Percentiles rank a stretch among this genome's conserved stretches.
These are phyloP conservation scores for Pomacea canaliculata DNA, from an alignment of 2,888 invertebrate genomes.

Conservation along the genomic window DNA sequence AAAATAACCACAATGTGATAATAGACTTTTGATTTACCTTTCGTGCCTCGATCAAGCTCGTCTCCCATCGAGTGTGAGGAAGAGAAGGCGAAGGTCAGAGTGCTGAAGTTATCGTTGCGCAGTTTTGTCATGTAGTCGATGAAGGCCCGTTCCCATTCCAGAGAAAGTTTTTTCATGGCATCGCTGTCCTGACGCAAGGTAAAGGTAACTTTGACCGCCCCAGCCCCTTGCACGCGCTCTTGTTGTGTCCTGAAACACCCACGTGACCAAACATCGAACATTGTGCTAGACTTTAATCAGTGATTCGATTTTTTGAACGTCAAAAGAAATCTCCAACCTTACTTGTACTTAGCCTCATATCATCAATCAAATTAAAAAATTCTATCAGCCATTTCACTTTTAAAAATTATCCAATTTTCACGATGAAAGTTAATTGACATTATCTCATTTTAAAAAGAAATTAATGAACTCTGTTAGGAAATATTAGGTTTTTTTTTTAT, in stretches of 20 bases:
- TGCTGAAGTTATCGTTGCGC: slow-evolving; percentile 1
- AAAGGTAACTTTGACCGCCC: slow-evolving; percentile 26
- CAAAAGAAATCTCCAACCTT: too few relatives aligned
- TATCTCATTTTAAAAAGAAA: too few relatives aligned
- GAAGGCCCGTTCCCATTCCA: slow-evolving; percentile 24
- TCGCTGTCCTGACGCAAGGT: slow-evolving; percentile 27
- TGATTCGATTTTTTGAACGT: too few relatives aligned
- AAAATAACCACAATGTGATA: too few relatives aligned
- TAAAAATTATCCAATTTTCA: too few relatives aligned
- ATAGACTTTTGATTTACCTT: slow-evolving; percentile 4
- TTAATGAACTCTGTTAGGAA: too few relatives aligned
- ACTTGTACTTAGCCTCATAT: too few relatives aligned
- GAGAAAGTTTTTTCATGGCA: slow-evolving; percentile 15
- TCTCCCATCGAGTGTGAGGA: slow-evolving; percentile 42
- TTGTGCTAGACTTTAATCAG: too few relatives aligned
- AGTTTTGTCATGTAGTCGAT: slow-evolving; percentile 17
- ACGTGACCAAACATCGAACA: neutral
- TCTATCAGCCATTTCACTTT: too few relatives aligned
- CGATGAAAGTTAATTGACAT: too few relatives aligned
- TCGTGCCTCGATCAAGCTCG: slow-evolving; percentile 41
- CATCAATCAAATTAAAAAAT: too few relatives aligned
- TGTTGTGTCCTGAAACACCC: neutral
- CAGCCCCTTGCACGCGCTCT: slow-evolving; percentile 17
- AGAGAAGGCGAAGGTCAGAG: slow-evolving; percentile 22
- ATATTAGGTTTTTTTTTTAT: too few relatives aligned